phyloP scores from a whole-genome alignment of 1,140 invertebrate species.

The Drosophila bocqueti region DNA sequence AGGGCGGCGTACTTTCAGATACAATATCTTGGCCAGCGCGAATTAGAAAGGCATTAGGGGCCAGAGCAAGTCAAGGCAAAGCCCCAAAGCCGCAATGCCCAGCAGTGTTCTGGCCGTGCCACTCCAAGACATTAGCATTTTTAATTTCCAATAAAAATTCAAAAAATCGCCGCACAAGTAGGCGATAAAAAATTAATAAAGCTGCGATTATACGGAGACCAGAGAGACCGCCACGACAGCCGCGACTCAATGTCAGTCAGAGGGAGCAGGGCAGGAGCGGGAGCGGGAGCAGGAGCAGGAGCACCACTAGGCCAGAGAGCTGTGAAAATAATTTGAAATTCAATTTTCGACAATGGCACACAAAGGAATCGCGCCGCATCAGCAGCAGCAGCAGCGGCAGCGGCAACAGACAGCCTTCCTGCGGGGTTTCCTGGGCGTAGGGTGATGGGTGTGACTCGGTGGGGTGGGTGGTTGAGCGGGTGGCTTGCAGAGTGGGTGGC shows the following conservation, averaged over 20 bases:
- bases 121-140: constrained; percentile 76
- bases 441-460: constrained; percentile 30
- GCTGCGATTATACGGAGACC: constrained; percentile 77
- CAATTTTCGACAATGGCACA: constrained; percentile 84
- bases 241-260: constrained; percentile 73
- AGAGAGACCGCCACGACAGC: constrained; percentile 46
- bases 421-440: constrained; percentile 15
- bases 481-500: background rate
- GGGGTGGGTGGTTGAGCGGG: background rate
- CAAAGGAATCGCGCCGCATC: constrained; percentile 74
- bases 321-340: constrained; percentile 84
- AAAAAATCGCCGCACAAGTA: constrained; percentile 82
- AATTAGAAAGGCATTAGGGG: constrained; percentile 27
- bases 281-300: constrained; percentile 18
- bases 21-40: constrained; percentile 5
- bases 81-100: constrained; percentile 27
- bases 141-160: constrained; percentile 84
- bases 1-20: background rate
- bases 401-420: constrained; percentile 30
- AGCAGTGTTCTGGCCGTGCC: constrained; percentile 3
- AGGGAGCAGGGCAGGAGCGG: background rate
- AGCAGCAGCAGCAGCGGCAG: constrained; percentile 38
- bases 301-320: constrained; percentile 62
- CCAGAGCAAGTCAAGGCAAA: constrained; percentile 8
- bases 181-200: constrained; percentile 84